Evolutionary conservation across 2,888 invertebrate species (phyloP), one percentile per base, ranked within the genome.

Genomic region (Callimorpha dominula): DNA sequence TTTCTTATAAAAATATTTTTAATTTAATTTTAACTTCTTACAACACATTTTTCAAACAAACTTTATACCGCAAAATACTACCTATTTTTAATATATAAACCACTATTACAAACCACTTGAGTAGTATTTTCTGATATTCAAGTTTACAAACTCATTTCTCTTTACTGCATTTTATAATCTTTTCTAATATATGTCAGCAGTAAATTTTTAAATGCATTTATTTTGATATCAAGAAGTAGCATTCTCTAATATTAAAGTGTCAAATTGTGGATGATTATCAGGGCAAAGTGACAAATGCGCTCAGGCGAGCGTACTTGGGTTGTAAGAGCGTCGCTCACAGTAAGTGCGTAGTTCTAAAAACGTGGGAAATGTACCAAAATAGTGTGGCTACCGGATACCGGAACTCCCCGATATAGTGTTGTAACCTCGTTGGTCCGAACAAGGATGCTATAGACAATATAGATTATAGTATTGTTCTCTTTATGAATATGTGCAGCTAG

Each of bases 301-400:
- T 96, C 85, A 93, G 96, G 91, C 92, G 95, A 87, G 95, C 95
- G 81, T 96, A 96, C 93, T 95, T 95, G 92, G 94, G 95, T 95
- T 96, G 95, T 96, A 96, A 96, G 93, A 92, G 91, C 91, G 92
- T 94, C 89, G 96, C 96, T 89, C 95, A 95, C 95, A 96, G 96
- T 96, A 96, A 96, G 96, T 95, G 89, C 89, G 92, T 95, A 95
- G 95, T 85, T 75, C 84, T 81, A 78, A 77, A 65, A 81, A 76
- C 70, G 78, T 81, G 81, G 68, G 63, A 65, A 68, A 71, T 69
- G 69, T 66, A 74, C 43, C 81, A 72, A 81, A 79, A 81, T 85
- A 86, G 86, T 82, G 83, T 86, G 81, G 84, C 85, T 83, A 82
- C 82, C 72, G 75, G 73, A 71, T 74, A 80, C 72, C 77, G 73